Evolutionary conservation across 2,113 vertebrate genomes (phyloP).

Genomic region (Lepisosteus oculatus): DNA sequence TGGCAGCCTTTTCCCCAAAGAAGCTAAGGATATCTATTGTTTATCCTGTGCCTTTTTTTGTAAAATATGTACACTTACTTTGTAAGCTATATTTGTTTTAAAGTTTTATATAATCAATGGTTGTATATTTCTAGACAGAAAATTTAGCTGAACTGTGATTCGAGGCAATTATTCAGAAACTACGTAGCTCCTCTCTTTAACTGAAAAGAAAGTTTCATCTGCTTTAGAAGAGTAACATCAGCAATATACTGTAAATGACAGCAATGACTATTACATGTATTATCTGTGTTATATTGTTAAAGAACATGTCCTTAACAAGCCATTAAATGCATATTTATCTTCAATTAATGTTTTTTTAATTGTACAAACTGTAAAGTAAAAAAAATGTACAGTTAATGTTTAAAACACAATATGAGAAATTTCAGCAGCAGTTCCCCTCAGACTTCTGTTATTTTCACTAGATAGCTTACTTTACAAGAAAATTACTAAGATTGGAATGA

Average conservation of each 20-base stretch:
- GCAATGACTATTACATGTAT: constrained; percentile 36
- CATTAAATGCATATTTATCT: constrained; percentile 38
- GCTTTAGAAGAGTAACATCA: constrained; percentile 2
- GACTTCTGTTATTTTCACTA: too few species aligned
- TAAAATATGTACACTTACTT: constrained; percentile 50
- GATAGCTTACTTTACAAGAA: too few species aligned
- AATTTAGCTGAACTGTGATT: constrained; percentile 29
- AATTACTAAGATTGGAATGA: too few species aligned
- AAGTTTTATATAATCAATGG: constrained; percentile 47
- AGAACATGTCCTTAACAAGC: constrained; percentile 42
- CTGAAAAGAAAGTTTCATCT: constrained; percentile 3
- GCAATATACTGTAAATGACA: constrained; percentile 19
- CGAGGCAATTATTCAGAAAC: constrained; percentile 15
- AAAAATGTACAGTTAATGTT: too few species aligned
- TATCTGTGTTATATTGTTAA: constrained; percentile 39
- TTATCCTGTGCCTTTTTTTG: constrained; percentile 56
- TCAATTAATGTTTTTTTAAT: background rate
- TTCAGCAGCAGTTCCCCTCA: too few species aligned
- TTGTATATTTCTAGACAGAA: constrained; percentile 57
- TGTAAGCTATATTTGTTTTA: constrained; percentile 17
- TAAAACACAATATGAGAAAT: too few species aligned
- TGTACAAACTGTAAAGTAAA: too few species aligned
- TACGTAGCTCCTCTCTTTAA: constrained; percentile 11
- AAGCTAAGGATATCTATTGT: constrained; percentile 34
- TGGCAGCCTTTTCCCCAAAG: constrained; percentile 78